Base-by-base conservation (phyloP, 2,888 invertebrate species). In the Stenurella melanura region DNA sequence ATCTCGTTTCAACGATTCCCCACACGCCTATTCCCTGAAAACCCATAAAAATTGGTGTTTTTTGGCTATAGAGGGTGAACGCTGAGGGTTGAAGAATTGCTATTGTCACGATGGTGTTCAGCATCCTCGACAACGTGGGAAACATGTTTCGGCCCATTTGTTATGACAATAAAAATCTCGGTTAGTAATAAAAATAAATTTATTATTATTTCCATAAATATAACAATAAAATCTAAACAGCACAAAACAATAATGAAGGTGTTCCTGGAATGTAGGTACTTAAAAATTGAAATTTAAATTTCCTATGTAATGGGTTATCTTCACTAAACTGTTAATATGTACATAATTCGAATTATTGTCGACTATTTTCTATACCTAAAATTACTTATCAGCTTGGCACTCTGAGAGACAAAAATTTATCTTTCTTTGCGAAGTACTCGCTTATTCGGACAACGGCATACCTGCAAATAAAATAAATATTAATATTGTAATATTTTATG, bases 361-460 rank as follows among this genome's bases (percentile, higher is more conserved):
- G 50, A 50, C n/a, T 50, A 50, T 15, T n/a, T 5, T 50, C 50
- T 15, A n/a, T 50, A n/a, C n/a, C 50, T 50, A 50, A n/a, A 50
- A n/a, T 3, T 4, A 50, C 15, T 50, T 50, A 50, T 21, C 50
- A 67, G 54, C 67, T 67, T 12, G 72, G 63, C 30, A n/a, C 21
- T 21, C 75, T 75, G 18, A 80, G 21, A 26, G 78, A 72, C 58
- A 92, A 89, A 81, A 93, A 92, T 82, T 90, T 87, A 54, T 93
- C 91, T 89, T 94, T 95, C 82, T 91, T 91, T 74, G 92, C 91
- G 86, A 93, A 93, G 90, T 96, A 96, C 88, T 95, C 94, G 80
- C 93, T 92, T 78, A 96, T 91, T 81, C 96, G 92, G 82, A 93
- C 90, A 86, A 92, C 92, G 69, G 95, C 95, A 89, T 94, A 96